phyloP scores from a whole-genome alignment of 1,140 invertebrate species.

The Lordiphosa clarofinis region DNA sequence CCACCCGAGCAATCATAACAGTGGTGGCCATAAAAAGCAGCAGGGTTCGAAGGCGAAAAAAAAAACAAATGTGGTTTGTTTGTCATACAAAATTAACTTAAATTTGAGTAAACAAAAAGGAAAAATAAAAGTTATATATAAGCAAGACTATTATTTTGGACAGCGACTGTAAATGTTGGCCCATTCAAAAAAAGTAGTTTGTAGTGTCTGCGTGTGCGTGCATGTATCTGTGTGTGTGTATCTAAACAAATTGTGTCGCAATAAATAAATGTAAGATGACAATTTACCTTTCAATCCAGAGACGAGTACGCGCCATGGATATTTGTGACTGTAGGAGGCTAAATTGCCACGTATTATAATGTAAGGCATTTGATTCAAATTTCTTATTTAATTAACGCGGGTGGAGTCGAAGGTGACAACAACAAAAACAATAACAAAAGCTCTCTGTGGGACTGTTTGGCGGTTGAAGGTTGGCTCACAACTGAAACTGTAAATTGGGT shows the following conservation, averaged over 20 bases:
- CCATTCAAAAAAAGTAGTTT: constrained; percentile 40
- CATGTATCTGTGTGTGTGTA: constrained; percentile 33
- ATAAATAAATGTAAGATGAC: constrained; percentile 23
- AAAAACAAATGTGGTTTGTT: constrained; percentile 19
- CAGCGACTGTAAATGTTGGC: constrained; percentile 15
- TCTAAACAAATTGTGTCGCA: constrained; percentile 64
- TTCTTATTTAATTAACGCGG: constrained; percentile 47
- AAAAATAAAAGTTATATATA: neutral
- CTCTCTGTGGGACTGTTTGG: constrained; percentile 28
- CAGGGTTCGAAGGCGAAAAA: constrained; percentile 6
- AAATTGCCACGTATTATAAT: constrained; percentile 92
- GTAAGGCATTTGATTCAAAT: constrained; percentile 86
- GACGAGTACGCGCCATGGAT: constrained; percentile 91
- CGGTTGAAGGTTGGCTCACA: constrained; percentile 60
- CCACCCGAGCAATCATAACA: constrained; percentile 25
- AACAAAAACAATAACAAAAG: constrained; percentile 30
- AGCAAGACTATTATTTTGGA: neutral
- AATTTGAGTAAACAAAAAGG: neutral
- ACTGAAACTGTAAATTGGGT: constrained; percentile 48
- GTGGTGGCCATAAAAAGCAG: constrained; percentile 30
- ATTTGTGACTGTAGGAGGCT: constrained; percentile 90
- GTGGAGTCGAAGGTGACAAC: constrained; percentile 23
- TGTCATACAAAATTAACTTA: neutral
- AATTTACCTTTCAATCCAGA: constrained; percentile 88
- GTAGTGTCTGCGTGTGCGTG: constrained; percentile 17